Evolutionary conservation across 2,888 invertebrate species (phyloP).

Genomic region (Eledona agricola): DNA sequence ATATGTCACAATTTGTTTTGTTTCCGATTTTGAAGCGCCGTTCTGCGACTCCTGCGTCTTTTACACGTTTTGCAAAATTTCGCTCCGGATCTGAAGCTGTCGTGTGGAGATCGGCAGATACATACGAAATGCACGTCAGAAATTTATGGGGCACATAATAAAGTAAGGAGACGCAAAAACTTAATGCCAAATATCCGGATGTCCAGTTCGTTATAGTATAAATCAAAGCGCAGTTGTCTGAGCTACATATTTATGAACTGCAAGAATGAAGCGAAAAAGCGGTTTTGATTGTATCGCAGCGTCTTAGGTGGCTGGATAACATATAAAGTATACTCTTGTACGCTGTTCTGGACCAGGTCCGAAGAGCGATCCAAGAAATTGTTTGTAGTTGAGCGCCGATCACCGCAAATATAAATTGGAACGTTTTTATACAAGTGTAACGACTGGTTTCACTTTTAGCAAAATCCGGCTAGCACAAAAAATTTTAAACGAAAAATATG

Average conservation of each 20-base stretch:
- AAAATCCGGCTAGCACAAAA: too few relatives aligned
- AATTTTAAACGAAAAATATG: too few relatives aligned
- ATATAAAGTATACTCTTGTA: slow-evolving; percentile 35
- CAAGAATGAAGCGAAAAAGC: slow-evolving; percentile 56
- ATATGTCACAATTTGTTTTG: slow-evolving; percentile 50
- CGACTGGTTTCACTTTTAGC: too few relatives aligned
- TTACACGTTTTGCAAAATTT: slow-evolving; percentile 16
- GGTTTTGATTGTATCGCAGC: slow-evolving; percentile 52
- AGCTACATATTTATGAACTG: slow-evolving; percentile 58
- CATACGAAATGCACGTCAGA: slow-evolving; percentile 41
- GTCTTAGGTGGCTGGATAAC: slow-evolving; percentile 46
- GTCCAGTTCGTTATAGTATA: slow-evolving; percentile 55
- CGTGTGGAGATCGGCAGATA: slow-evolving; percentile 36
- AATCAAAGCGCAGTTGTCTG: slow-evolving; percentile 54
- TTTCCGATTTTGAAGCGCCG: slow-evolving; percentile 17
- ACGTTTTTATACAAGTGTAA: too few relatives aligned
- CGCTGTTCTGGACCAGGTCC: too few relatives aligned
- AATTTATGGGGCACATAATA: slow-evolving; percentile 49
- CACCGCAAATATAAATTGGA: too few relatives aligned
- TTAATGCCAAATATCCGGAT: slow-evolving; percentile 51
- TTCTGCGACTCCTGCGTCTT: slow-evolving; percentile 4
- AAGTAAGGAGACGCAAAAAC: slow-evolving; percentile 44
- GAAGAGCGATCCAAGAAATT: too few relatives aligned
- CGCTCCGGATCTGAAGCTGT: slow-evolving; percentile 1
- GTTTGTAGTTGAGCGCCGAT: too few relatives aligned